Evolutionary conservation across 2,797 vertebrate species (phyloP), one percentile per base, ranked within the genome.

Genomic region (Choloepus didactylus): DNA sequence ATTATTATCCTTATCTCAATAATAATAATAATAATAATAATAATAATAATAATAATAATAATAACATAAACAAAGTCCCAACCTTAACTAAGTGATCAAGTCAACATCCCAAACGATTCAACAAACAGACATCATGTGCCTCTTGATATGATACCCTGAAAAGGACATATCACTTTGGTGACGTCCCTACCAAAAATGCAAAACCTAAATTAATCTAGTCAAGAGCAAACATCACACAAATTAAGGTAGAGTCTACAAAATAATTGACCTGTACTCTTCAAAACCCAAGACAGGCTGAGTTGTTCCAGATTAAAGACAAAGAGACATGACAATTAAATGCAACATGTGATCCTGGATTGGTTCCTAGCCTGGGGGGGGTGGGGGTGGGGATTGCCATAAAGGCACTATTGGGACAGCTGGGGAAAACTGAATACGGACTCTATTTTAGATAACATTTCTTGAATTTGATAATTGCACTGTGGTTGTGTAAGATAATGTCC

Each of bases 241-340:
- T 4, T 23, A 66, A 87, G 46, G 25, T 59, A 46, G 38, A 35
- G 59, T 67, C 46, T 77, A 80, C 54, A 92, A 60, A 84, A 76
- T 23, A 51, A 41, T 41, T 56, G 66, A 29, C 79, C 54, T 84
- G 21, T 49, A 69, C 69, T 59, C 73, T 56, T 70, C 9, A 73
- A 76, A 96, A 75, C 19, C 12, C 35, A 93, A 88, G 80, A 73
- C 80, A 93, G 87, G 72, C n/a, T 12, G n/a, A 86, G 82, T 15
- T 25, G 7, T 67, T 92, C 7, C 60, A 69, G 21, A 89, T 66
- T 67, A 87, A 87, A 66, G 59, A 21, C 19, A 88, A 62, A 35
- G 75, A 87, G 75, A 75, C 18, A 16, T 31, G 59, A 80, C 67
- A 76, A 93, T 19, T 59, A 56, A 82, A 87, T 38, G 49, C 11